Base-by-base conservation (phyloP, 2,113 vertebrate genomes). In the Lophotis ruficrista region DNA sequence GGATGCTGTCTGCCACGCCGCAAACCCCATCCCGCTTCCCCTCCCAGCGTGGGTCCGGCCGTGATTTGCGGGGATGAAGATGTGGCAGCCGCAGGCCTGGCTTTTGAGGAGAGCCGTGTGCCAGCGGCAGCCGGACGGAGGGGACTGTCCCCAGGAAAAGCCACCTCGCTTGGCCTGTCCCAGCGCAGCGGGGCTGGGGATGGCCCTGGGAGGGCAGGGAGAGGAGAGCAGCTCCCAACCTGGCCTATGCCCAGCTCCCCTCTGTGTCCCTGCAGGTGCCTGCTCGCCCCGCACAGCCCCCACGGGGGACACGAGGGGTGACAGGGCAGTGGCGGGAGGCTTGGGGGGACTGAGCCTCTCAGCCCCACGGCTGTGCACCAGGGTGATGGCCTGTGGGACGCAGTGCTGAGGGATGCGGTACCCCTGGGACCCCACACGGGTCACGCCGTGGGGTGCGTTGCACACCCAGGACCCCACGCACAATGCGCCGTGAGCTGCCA, bases 31-130 rank as follows among this genome's bases (percentile, higher is more conserved):
- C 72, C 70, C 0, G 1, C 18, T 48, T 35, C 12, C 38, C 51
- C 5, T 12, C 54, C 37, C 14, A 2, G 68, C 23, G 3, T 16
- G 2, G 38, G 35, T 12, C 73, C 1, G 3, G 77, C 58, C 0
- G 22, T 41, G 75, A 64, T 70, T 62, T 71, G 3, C 0, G 2
- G 3, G 64, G 45, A 56, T 35, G 33, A 54, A 50, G 15, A 47
- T 7, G 24, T 14, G 4, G 43, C 68, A 33, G 66, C 45, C 4
- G 1, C 47, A 68, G 56, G 30, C 37, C 45, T 6, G 61, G 37
- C 20, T 31, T 24, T 3, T 1, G 7, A 4, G 3, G 25, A 56
- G 20, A 28, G 5, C 60, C 12, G 2, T 23, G 31, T 37, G 71
- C 83, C 84, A 50, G 64, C 4, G 0, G 43, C 65, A 58, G 47